Conservation (phyloP, 1,140 invertebrate genomes). For the Calliopsis andreniformis region DNA sequence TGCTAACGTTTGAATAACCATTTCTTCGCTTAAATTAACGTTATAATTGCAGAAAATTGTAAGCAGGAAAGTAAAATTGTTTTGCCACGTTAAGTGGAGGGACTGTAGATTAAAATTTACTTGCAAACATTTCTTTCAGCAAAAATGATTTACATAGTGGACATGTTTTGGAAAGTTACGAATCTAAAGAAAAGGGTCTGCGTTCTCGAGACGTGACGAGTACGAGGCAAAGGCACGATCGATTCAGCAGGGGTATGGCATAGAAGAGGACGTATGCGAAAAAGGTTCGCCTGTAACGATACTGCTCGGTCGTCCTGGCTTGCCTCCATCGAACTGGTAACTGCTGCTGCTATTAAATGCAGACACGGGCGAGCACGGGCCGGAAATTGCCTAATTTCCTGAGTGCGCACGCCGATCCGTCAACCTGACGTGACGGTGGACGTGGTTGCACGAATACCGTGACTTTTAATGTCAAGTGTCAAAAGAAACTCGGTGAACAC, state of each 20-base stretch:
- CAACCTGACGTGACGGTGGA: conserved; percentile 79
- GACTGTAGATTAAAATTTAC: no score
- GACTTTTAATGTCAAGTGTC: conserved; percentile 82
- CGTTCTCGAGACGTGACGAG: conserved; percentile 27
- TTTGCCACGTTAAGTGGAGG: no score
- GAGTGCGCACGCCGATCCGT: conserved; percentile 81
- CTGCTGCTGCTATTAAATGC: conserved; percentile 79
- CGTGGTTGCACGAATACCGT: conserved; percentile 78
- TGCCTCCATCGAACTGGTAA: conserved; percentile 75
- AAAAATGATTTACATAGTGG: no score
- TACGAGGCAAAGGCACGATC: conserved; percentile 41
- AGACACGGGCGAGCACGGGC: conserved; percentile 79
- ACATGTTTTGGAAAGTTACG: neutral
- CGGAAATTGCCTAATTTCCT: conserved; percentile 83
- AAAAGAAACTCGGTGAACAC: conserved; percentile 73
- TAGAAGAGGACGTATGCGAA: conserved; percentile 55
- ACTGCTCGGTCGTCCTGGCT: conserved; percentile 68
- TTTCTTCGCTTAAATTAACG: no score
- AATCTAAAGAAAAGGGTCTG: neutral
- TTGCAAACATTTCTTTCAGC: no score
- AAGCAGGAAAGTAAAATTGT: no score
- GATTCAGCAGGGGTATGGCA: conserved; percentile 62
- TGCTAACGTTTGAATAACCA: neutral
- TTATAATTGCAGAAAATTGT: no score
- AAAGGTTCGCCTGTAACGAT: conserved; percentile 66